phyloP scores from a whole-genome alignment of 2,113 vertebrate genomes.

The Phalacrocorax pelagicus region DNA sequence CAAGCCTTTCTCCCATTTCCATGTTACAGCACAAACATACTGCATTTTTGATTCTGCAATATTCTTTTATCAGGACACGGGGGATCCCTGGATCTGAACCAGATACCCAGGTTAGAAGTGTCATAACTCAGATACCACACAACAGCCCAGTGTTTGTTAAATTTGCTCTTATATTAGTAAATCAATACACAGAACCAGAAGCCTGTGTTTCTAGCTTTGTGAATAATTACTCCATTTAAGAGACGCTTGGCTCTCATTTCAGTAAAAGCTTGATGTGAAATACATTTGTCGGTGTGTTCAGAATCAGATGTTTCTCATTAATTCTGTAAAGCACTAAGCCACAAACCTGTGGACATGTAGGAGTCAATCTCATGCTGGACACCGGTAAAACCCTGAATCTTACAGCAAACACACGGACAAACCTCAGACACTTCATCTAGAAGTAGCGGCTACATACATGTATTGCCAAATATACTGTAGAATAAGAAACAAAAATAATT shows the following conservation, averaged over 20 bases:
- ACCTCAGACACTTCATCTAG: neutral
- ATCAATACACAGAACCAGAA: neutral
- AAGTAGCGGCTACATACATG: neutral
- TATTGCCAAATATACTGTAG: neutral
- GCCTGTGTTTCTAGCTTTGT: neutral
- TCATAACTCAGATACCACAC: neutral
- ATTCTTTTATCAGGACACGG: neutral
- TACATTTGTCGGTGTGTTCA: neutral
- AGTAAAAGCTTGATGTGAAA: neutral
- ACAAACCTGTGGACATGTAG: neutral
- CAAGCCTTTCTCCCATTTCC: neutral
- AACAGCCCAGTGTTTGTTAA: neutral
- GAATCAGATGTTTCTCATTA: neutral
- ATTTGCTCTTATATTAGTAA: fast-evolving
- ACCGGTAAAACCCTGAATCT: neutral
- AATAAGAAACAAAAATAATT: neutral
- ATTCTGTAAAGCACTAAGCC: neutral
- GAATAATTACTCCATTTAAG: neutral
- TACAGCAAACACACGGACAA: neutral
- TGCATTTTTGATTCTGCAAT: neutral
- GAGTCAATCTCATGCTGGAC: neutral
- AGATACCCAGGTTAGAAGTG: neutral
- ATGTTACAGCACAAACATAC: neutral
- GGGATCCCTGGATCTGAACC: neutral
- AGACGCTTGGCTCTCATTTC: neutral